A percentile compares a stretch with the other conserved stretches of the same genome.
phyloP scores from a whole-genome alignment of 2,888 invertebrate species.

The Epinotia ramella region DNA sequence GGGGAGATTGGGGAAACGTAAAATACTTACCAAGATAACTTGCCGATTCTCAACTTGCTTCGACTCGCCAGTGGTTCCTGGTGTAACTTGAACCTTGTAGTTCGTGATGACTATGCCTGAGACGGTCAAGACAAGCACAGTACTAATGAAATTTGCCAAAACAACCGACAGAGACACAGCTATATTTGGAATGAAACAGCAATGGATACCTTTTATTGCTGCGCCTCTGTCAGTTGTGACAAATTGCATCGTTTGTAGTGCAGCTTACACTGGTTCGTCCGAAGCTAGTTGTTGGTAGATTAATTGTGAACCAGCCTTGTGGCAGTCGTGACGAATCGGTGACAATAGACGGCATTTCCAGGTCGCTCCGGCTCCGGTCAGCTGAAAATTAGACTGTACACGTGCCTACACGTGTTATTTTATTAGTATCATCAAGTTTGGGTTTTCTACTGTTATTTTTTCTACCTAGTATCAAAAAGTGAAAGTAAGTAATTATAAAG shows the following conservation, averaged over 20 bases:
- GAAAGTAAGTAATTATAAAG: too few relatives aligned
- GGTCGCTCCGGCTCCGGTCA: slow-evolving; percentile 12
- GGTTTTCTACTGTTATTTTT: too few relatives aligned
- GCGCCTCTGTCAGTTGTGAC: too few relatives aligned
- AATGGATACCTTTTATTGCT: too few relatives aligned
- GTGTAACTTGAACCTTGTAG: background rate
- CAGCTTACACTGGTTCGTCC: background rate
- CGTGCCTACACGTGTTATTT: too few relatives aligned
- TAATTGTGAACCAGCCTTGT: background rate
- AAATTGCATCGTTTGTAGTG: background rate
- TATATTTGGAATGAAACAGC: too few relatives aligned
- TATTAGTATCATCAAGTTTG: too few relatives aligned
- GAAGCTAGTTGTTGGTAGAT: background rate
- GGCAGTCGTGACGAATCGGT: slow-evolving; percentile 5
- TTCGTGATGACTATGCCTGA: background rate
- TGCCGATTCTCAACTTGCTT: background rate
- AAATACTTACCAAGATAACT: too few relatives aligned
- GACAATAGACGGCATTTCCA: slow-evolving; percentile 27
- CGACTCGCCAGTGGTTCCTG: background rate
- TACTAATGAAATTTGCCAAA: too few relatives aligned
- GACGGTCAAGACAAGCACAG: too few relatives aligned
- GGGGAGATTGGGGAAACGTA: slow-evolving; percentile 22
- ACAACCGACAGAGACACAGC: too few relatives aligned
- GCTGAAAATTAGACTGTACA: background rate
- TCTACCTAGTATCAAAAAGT: too few relatives aligned